Conservation (phyloP, 1,140 invertebrate genomes). For the Dendrolimus kikuchii region DNA sequence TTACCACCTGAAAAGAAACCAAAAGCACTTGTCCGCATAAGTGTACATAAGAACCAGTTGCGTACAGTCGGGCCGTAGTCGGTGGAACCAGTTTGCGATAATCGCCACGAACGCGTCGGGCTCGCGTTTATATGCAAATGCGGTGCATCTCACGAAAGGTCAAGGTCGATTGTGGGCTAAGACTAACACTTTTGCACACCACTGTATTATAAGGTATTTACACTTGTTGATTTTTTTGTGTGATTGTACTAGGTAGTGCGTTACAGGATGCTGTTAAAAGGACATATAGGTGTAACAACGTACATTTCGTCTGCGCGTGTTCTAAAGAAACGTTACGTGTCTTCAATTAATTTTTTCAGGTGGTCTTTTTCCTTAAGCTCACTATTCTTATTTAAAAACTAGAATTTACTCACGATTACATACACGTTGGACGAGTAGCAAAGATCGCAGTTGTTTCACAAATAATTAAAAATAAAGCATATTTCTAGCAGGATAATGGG, state of each 20-base stretch:
- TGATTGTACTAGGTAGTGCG: too few relatives aligned
- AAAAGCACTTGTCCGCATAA: constrained; percentile 20
- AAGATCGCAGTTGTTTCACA: too few relatives aligned
- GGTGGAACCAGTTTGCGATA: constrained; percentile 39
- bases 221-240: background rate
- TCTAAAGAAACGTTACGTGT: constrained; percentile 2
- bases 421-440: too few relatives aligned
- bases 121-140: constrained; percentile 59
- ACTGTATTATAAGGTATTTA: constrained; percentile 12
- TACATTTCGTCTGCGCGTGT: background rate
- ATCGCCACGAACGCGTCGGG: constrained; percentile 26
- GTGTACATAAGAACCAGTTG: constrained; percentile 39
- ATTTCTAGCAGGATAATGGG: too few relatives aligned
- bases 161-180: constrained; percentile 40
- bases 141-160: constrained; percentile 55
- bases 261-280: too few relatives aligned
- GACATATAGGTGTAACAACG: too few relatives aligned
- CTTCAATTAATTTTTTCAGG: too few relatives aligned
- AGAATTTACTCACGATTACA: too few relatives aligned
- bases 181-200: constrained; percentile 23
- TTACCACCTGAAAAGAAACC: background rate
- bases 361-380: too few relatives aligned
- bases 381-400: too few relatives aligned
- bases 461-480: too few relatives aligned
- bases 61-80: constrained; percentile 21